Evolutionary conservation across 2,797 vertebrate genomes (phyloP).

Genomic region (Sebastes cheni): DNA sequence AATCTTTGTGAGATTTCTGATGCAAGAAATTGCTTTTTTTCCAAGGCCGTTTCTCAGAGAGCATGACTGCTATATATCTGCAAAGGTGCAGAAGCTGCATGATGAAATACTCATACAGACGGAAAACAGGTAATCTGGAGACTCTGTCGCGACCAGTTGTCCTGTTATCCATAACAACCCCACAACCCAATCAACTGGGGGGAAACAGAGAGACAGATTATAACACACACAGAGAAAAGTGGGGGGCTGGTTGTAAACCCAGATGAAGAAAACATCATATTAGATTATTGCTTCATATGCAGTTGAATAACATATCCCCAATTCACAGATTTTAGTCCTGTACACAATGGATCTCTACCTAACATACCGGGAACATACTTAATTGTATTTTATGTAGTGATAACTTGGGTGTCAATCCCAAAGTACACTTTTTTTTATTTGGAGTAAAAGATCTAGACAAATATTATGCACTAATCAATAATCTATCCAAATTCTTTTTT

Average conservation of each 20-base stretch:
- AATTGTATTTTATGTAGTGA: no score
- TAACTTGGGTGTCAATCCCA: no score
- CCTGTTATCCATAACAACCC: slow-evolving; percentile 66
- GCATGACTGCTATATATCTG: slow-evolving; percentile 8
- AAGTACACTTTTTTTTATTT: no score
- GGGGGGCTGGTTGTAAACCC: not conserved
- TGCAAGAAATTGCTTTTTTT: slow-evolving; percentile 59
- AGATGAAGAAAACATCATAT: not conserved
- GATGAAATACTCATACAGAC: slow-evolving; percentile 50
- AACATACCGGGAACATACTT: no score
- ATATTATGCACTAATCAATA: no score
- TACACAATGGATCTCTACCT: not conserved
- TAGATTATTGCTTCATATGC: not conserved
- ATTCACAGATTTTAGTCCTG: not conserved
- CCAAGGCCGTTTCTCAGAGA: slow-evolving; percentile 19
- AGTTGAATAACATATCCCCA: not conserved
- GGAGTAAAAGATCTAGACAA: no score
- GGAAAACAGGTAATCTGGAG: slow-evolving; percentile 37
- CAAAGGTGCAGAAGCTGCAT: slow-evolving; percentile 14
- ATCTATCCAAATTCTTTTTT: no score
- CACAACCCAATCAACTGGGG: slow-evolving; percentile 36
- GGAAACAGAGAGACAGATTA: not conserved
- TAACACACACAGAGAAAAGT: not conserved
- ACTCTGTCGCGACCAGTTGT: slow-evolving; percentile 48
- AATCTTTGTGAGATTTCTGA: slow-evolving; percentile 26